Percentiles rank a stretch among this genome's conserved stretches.
These are phyloP conservation scores for Melanotaenia pygmaea DNA, from an alignment of 2,797 vertebrate genomes.

Conservation along the genomic window DNA sequence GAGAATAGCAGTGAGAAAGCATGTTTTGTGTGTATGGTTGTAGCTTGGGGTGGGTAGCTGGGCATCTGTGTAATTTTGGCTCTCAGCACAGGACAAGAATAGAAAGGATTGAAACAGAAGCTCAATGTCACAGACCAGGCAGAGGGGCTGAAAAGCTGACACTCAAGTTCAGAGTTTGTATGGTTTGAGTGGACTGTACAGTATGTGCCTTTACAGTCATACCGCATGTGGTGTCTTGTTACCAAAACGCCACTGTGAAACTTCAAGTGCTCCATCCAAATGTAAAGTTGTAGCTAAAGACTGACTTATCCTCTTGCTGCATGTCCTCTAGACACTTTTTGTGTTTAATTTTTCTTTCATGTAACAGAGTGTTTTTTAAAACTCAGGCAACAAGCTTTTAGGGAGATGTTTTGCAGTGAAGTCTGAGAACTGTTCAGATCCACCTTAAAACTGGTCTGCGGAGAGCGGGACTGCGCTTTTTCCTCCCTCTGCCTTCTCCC, in stretches of 20 bases:
- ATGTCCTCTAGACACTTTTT: constrained; percentile 13
- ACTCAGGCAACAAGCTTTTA: constrained; percentile 19
- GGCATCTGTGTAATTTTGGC: constrained; percentile 70
- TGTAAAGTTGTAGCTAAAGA: not conserved
- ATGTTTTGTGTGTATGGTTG: constrained; percentile 39
- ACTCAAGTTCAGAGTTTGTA: constrained; percentile 58
- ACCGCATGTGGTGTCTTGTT: constrained; percentile 15
- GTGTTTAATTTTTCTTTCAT: constrained; percentile 41
- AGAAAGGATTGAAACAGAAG: constrained; percentile 67
- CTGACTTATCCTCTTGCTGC: not conserved
- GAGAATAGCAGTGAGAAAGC: constrained; percentile 32
- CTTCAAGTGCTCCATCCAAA: not conserved
- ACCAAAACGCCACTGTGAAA: constrained; percentile 6
- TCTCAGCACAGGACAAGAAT: constrained; percentile 72
- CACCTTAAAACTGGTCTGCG: constrained; percentile 80
- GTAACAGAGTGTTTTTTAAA: constrained; percentile 52
- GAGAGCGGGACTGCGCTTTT: constrained; percentile 45
- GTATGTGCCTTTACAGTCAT: constrained; percentile 11
- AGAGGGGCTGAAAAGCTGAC: constrained; percentile 56
- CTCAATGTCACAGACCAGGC: constrained; percentile 69
- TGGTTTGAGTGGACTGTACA: constrained; percentile 40
- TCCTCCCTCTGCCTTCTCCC: constrained; percentile 60
- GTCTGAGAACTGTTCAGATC: constrained; percentile 54
- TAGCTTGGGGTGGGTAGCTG: constrained; percentile 48
- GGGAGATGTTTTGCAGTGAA: constrained; percentile 51